phyloP scores from a whole-genome alignment of 2,113 vertebrate genomes.

The Brachyhypopomus gauderio region DNA sequence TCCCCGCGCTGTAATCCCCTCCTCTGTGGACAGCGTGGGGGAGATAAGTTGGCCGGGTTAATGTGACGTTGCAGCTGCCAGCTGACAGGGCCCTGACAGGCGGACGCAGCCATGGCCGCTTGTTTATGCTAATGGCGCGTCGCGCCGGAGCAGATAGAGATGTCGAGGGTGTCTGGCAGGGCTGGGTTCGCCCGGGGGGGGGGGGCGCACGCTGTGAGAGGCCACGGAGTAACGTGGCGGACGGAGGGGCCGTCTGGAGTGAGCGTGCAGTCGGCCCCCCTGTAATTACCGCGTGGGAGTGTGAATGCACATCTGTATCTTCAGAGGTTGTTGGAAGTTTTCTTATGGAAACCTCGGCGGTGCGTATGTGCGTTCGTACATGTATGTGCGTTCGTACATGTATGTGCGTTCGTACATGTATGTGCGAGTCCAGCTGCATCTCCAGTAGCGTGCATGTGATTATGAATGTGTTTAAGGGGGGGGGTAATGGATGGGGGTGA shows the following conservation, averaged over 20 bases:
- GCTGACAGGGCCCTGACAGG: constrained; percentile 59
- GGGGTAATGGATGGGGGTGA: constrained; percentile 43
- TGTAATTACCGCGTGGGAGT: no score
- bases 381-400: no score
- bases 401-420: background rate
- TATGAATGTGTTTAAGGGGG: constrained; percentile 47
- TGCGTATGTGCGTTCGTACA: no score
- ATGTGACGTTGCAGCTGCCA: constrained; percentile 51
- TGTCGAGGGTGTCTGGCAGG: constrained; percentile 45
- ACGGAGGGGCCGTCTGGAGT: no score
- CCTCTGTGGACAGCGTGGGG: constrained; percentile 55
- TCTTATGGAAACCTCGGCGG: no score
- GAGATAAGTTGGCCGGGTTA: constrained; percentile 62
- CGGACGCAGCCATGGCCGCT: constrained; percentile 56
- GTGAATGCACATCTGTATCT: no score
- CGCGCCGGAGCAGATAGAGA: constrained; percentile 59
- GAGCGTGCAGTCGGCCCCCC: no score
- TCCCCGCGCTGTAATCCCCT: constrained; percentile 60
- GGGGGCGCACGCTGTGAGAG: no score
- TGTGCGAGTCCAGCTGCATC: background rate
- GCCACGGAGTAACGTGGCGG: no score
- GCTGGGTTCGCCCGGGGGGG: background rate
- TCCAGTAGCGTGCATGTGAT: constrained; percentile 29
- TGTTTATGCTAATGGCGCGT: constrained; percentile 65
- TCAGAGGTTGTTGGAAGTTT: no score